phyloP scores from a whole-genome alignment of 2,113 vertebrate species.

The Zingel zingel region DNA sequence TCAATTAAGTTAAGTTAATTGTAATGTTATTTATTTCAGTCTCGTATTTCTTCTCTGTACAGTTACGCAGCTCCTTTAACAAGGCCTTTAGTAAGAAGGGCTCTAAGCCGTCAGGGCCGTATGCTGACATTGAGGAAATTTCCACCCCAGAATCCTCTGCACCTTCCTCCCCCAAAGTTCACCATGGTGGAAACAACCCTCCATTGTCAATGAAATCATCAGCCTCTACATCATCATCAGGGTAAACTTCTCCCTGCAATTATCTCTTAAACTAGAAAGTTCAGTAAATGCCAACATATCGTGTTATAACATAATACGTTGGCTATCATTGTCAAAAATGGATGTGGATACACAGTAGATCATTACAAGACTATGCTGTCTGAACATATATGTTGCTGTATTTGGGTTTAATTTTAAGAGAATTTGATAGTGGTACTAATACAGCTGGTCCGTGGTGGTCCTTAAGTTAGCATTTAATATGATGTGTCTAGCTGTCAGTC shows the following conservation, averaged over 20 bases:
- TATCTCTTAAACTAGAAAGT: neutral
- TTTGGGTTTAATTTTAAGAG: neutral
- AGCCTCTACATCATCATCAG: constrained; percentile 86
- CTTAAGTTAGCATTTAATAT: neutral
- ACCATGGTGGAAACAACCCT: constrained; percentile 79
- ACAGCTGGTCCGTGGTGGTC: too few relatives aligned
- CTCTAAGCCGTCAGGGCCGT: constrained; percentile 90
- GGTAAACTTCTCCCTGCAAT: constrained; percentile 65
- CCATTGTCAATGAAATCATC: constrained; percentile 87
- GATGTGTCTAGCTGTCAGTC: neutral
- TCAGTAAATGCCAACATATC: neutral
- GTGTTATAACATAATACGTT: neutral
- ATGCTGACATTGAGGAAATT: constrained; percentile 97
- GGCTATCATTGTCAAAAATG: neutral
- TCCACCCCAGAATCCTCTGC: constrained; percentile 95
- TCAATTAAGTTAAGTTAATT: neutral
- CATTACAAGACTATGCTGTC: neutral
- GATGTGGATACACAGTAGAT: neutral
- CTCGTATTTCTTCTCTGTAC: constrained; percentile 13
- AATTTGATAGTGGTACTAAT: too few relatives aligned
- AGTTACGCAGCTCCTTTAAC: constrained; percentile 98
- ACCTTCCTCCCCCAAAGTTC: constrained; percentile 94
- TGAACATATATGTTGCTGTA: neutral
- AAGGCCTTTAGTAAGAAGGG: constrained; percentile 99
- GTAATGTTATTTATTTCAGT: neutral